These are phyloP conservation scores for Blastobasis lacticolella DNA, from an alignment of 2,888 invertebrate species.

Conservation along the genomic window DNA sequence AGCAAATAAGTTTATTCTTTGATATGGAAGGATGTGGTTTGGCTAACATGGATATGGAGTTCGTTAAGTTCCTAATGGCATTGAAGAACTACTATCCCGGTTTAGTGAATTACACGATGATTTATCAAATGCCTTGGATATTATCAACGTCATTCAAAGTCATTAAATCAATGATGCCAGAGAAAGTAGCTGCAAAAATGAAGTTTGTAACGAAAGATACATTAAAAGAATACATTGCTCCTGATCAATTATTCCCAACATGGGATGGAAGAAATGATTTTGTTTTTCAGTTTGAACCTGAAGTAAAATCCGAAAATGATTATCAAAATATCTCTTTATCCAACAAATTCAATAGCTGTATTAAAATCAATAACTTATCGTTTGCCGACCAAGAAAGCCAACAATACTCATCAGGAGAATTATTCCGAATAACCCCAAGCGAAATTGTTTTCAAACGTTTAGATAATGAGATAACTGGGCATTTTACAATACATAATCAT, in stretches of 20 bases:
- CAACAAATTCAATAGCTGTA: too few relatives aligned
- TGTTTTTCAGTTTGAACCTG: background rate
- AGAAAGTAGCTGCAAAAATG: constrained; percentile 86
- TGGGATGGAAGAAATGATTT: constrained; percentile 86
- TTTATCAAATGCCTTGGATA: constrained; percentile 93
- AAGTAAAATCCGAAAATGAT: too few relatives aligned
- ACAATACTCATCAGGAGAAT: too few relatives aligned
- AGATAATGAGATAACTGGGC: constrained; percentile 75
- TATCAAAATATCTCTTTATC: too few relatives aligned
- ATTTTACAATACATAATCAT: constrained; percentile 77
- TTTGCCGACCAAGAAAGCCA: too few relatives aligned
- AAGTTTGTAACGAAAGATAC: constrained; percentile 84
- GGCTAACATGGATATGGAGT: constrained; percentile 88
- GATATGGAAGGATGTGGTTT: constrained; percentile 89
- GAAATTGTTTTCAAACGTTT: constrained; percentile 77
- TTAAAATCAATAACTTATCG: too few relatives aligned
- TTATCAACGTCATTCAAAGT: constrained; percentile 90
- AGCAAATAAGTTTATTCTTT: constrained; percentile 84
- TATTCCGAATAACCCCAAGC: constrained; percentile 41
- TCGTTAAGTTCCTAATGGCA: constrained; percentile 85
- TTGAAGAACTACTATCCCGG: constrained; percentile 91
- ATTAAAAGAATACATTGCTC: constrained; percentile 80
- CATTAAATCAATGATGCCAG: constrained; percentile 86
- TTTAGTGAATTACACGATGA: constrained; percentile 86
- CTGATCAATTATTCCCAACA: constrained; percentile 78